Conservation (phyloP, 2,113 vertebrate species). For the Rousettus leschenaultii region DNA sequence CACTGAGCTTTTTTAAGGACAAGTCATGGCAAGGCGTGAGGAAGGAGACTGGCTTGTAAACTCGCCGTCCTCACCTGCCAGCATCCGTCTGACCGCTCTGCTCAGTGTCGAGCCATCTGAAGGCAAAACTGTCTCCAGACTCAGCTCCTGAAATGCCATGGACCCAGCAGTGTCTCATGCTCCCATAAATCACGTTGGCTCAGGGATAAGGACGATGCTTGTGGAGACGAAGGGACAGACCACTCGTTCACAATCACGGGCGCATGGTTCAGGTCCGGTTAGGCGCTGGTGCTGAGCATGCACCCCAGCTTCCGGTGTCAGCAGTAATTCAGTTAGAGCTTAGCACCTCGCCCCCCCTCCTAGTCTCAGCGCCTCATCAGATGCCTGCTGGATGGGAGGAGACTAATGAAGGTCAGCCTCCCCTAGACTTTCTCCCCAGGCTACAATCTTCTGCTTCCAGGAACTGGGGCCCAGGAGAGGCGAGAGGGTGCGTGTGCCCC, state of each 20-base stretch:
- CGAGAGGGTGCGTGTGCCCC: not conserved
- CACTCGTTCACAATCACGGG: not conserved
- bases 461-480: not conserved
- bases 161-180: not conserved
- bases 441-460: not conserved
- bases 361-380: not conserved
- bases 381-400: not conserved
- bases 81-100: not conserved
- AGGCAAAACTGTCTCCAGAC: not conserved
- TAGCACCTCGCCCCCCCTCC: not conserved
- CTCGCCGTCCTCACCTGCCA: not conserved
- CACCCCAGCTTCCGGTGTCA: accelerated
- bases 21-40: not conserved
- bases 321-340: not conserved
- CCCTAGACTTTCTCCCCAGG: not conserved
- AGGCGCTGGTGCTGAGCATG: not conserved
- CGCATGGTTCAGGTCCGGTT: accelerated
- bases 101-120: not conserved
- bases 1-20: not conserved
- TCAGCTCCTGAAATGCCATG: not conserved
- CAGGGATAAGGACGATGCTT: not conserved
- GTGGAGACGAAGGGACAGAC: not conserved
- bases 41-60: not conserved
- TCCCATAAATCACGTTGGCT: not conserved
- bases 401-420: not conserved